phyloP scores from a whole-genome alignment of 30 jellyfish, hydroid and myxozoan genomes.

The Turritopsis dohrnii region DNA sequence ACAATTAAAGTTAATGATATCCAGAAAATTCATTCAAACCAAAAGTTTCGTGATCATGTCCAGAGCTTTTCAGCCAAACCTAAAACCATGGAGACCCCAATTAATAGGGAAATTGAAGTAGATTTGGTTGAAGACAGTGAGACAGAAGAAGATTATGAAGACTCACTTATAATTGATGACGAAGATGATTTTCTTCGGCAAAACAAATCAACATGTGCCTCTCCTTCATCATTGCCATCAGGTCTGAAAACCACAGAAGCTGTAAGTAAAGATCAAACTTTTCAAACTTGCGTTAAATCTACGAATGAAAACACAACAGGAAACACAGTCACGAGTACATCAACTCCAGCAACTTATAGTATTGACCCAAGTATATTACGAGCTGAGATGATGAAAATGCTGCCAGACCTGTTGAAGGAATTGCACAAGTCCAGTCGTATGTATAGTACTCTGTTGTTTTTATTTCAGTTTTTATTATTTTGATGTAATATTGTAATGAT shows the following conservation, averaged over 20 bases:
- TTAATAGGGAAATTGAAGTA: not conserved
- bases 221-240: too few species aligned
- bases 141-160: not conserved
- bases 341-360: not conserved
- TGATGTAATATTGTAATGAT: too few species aligned
- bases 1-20: too few species aligned
- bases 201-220: too few species aligned
- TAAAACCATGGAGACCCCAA: not conserved
- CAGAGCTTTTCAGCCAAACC: not conserved
- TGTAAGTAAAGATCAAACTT: not conserved
- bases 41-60: not conserved
- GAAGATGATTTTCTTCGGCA: not conserved
- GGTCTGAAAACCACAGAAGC: not conserved
- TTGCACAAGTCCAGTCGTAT: not conserved
- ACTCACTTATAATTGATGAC: not conserved
- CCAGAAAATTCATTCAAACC: too few species aligned
- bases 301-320: not conserved
- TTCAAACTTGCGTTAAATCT: not conserved
- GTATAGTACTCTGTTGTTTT: not conserved
- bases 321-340: not conserved
- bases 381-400: conserved; percentile 20
- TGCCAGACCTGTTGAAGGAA: conserved; percentile 24
- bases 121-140: not conserved
- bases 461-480: too few species aligned
- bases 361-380: conserved; percentile 15